Conservation (phyloP, 2,113 vertebrate genomes). For the Anser brachyrhynchus region DNA sequence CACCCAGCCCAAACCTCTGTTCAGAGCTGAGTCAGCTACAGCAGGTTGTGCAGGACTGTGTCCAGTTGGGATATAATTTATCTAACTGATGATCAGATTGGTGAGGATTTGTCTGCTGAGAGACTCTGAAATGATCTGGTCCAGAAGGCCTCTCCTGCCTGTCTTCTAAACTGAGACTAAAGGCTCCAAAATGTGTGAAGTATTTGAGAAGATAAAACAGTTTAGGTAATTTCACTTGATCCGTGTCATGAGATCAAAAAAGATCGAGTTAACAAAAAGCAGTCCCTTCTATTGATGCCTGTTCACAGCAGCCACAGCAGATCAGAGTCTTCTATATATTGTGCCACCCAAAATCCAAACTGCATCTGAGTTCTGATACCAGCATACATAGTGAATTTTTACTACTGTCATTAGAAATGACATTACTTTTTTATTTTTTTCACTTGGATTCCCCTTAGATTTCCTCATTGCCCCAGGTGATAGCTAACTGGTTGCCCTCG, state of each 20-base stretch:
- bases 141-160: neutral
- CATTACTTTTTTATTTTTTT: neutral
- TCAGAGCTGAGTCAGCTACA: neutral
- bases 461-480: neutral
- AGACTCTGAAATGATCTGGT: neutral
- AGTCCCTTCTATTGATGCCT: neutral
- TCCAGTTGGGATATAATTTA: neutral
- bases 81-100: neutral
- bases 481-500: neutral
- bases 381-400: neutral
- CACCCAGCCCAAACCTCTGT: neutral
- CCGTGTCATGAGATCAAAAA: neutral
- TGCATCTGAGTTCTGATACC: neutral
- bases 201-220: neutral
- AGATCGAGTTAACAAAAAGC: neutral
- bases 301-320: neutral
- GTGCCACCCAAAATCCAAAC: neutral
- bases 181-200: neutral
- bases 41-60: neutral
- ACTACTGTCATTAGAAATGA: neutral
- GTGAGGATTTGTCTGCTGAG: neutral
- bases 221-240: neutral
- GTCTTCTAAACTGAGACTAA: neutral
- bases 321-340: neutral
- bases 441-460: neutral